Conservation (phyloP, 1,140 invertebrate genomes). For the Drosophila repletoides region DNA sequence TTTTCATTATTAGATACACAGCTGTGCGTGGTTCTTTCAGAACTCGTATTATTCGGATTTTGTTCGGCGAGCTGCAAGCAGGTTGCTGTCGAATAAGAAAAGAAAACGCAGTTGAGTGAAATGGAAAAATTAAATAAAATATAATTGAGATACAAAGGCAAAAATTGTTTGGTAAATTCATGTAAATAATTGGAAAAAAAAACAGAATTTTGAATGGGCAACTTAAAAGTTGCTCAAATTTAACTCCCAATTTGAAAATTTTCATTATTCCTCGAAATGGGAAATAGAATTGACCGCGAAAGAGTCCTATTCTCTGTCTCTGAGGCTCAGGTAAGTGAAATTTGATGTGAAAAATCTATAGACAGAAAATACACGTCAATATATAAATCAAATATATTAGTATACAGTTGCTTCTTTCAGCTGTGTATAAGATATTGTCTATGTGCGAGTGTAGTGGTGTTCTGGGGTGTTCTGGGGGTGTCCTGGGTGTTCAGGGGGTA, state of each 20-base stretch:
- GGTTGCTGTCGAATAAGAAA: conserved; percentile 65
- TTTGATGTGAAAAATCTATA: neutral
- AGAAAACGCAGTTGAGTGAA: neutral
- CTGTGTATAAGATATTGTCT: too few relatives aligned
- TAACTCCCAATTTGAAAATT: too few relatives aligned
- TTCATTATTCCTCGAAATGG: too few relatives aligned
- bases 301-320: conserved; percentile 35
- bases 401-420: too few relatives aligned
- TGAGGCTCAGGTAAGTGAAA: conserved; percentile 50
- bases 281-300: conserved; percentile 51
- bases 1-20: conserved; percentile 77
- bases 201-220: neutral
- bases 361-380: neutral
- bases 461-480: conserved; percentile 3
- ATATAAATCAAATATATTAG: too few relatives aligned
- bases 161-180: neutral
- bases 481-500: conserved; percentile 1
- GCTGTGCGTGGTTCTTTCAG: conserved; percentile 56
- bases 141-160: neutral
- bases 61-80: conserved; percentile 41
- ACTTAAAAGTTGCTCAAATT: too few relatives aligned
- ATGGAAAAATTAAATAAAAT: neutral
- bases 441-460: too few relatives aligned
- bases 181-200: neutral
- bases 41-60: conserved; percentile 40